phyloP scores from a whole-genome alignment of 2,888 invertebrate species.

The Stenchaetothrips biformis region DNA sequence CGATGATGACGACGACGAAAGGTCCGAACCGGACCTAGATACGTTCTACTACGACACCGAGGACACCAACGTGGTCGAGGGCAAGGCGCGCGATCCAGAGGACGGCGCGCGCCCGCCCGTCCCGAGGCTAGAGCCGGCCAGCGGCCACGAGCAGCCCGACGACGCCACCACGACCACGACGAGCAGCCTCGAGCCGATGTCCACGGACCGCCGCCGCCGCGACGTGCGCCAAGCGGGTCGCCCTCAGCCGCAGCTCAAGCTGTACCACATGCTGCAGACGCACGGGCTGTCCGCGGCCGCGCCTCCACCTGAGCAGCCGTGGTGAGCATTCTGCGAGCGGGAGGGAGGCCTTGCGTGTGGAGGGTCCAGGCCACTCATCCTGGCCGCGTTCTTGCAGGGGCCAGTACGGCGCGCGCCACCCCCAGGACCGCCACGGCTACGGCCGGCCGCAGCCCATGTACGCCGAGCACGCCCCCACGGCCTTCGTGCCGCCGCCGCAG shows the following conservation, averaged over 20 bases:
- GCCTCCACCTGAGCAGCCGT: neutral
- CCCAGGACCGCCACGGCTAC: neutral
- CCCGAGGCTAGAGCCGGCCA: neutral
- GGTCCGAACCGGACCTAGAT: neutral
- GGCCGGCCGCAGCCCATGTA: slow-evolving; percentile 4
- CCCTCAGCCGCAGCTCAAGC: neutral
- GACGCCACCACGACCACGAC: neutral
- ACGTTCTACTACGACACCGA: neutral
- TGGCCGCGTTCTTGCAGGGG: neutral
- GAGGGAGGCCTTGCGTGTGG: no score
- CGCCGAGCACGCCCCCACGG: slow-evolving; percentile 3
- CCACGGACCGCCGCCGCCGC: neutral
- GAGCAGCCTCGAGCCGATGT: neutral
- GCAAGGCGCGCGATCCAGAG: neutral
- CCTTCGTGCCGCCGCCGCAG: neutral
- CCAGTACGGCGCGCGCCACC: neutral
- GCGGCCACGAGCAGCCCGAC: neutral
- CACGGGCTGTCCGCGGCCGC: neutral
- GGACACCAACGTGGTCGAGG: neutral
- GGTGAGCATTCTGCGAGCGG: neutral
- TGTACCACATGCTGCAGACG: neutral
- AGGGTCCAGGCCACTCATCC: no score
- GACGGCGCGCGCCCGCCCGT: neutral
- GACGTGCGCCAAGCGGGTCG: neutral
- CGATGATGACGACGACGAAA: neutral